A percentile compares a stretch with the other conserved stretches of the same genome.
phyloP scores from a whole-genome alignment of 2,113 vertebrate genomes.

The Prochilodus magdalenae region DNA sequence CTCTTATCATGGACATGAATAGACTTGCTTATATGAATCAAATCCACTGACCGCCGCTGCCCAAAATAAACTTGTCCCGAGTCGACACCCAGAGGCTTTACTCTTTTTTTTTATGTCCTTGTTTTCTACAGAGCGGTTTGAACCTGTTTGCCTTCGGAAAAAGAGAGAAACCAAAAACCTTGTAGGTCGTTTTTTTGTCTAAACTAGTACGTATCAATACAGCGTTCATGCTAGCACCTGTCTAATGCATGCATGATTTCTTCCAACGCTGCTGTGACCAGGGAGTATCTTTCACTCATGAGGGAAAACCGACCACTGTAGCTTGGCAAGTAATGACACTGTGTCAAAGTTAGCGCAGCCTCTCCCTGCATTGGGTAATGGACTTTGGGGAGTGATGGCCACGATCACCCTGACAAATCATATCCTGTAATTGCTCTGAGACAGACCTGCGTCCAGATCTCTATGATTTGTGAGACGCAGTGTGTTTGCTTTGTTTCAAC shows the following conservation, averaged over 20 bases:
- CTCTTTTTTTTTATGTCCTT: background rate
- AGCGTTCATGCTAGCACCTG: too few relatives aligned
- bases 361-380: conserved; percentile 16
- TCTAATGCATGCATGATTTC: background rate
- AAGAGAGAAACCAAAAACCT: background rate
- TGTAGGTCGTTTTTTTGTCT: background rate
- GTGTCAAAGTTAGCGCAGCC: background rate
- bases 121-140: background rate
- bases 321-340: conserved; percentile 30
- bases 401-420: conserved; percentile 30
- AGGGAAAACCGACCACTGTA: conserved; percentile 28
- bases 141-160: background rate
- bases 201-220: background rate
- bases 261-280: background rate
- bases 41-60: background rate
- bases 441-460: conserved; percentile 20
- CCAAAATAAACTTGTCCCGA: conserved; percentile 6
- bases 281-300: background rate
- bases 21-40: conserved; percentile 9
- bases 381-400: conserved; percentile 25
- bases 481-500: conserved; percentile 35
- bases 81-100: background rate
- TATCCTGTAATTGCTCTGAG: conserved; percentile 32
- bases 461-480: conserved; percentile 32
- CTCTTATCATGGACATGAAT: background rate